Evolutionary conservation across 2,888 invertebrate genomes (phyloP), one percentile per base, ranked within the genome.

Genomic region (Drosophila acutilabella): DNA sequence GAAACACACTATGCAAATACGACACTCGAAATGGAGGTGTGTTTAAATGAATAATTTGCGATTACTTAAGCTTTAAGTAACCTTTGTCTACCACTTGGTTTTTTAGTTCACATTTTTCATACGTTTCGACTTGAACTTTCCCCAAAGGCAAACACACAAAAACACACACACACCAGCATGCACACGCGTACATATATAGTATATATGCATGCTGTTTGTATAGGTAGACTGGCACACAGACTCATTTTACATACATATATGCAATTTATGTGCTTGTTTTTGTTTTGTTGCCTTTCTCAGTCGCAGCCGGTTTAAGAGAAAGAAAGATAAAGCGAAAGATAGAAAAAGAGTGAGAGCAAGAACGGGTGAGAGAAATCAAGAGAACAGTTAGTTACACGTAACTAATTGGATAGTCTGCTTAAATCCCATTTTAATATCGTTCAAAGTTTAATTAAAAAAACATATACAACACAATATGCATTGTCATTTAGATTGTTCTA

Each of bases 81-180:
- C 64, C 74, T 57, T 42, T 44, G 57, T 42, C 52, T 52, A 36
- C 26, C 18, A 36, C 51, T 68, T 61, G 69, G 13, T 71, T 65
- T 71, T 69, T 58, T 59, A 47, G 42, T 13, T 38, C 16, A 45
- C 38, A 40, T 20, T 48, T 66, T 58, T 61, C 30, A 52, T 52
- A 52, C 14, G 41, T 42, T 64, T 64, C 44, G 30, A 44, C 56
- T 68, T 80, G 75, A 88, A 88, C 89, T 89, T 89, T 85, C 89
- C 68, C 89, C 87, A 71, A 64, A 70, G 48, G 53, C 36, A 36
- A 36, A 36, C 36, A 36, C 36, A 59, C n/a, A 36, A 13, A 36
- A 13, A 59, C n/a, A 56, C 45, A 44, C 20, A 45, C 26, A 58
- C 8, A 16, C 18, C 40, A 47, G 52, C 20, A 23, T 23, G 23